Conservation (phyloP, 2,888 invertebrate species). For the Sarcophaga variegata region DNA sequence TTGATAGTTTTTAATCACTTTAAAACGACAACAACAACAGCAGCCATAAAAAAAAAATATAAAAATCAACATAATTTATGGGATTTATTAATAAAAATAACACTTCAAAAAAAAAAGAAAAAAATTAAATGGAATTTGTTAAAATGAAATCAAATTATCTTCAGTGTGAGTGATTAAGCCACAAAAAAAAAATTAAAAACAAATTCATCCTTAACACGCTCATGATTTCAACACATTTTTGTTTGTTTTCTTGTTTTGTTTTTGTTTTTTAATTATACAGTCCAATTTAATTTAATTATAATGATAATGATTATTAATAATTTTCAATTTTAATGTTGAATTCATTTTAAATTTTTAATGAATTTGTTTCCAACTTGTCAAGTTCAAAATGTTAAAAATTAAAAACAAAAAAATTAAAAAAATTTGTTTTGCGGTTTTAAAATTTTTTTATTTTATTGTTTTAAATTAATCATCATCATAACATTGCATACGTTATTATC, state of each 20-base stretch:
- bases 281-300: no score
- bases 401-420: conserved; percentile 27
- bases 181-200: no score
- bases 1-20: conserved; percentile 43
- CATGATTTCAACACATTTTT: no score
- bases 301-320: conserved; percentile 10
- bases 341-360: neutral
- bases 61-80: neutral
- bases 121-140: no score
- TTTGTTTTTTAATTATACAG: no score
- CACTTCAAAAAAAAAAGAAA: neutral
- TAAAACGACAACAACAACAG: neutral
- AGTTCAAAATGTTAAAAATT: conserved; percentile 38
- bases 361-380: conserved; percentile 30
- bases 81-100: conserved; percentile 4
- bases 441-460: conserved; percentile 16
- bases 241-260: no score
- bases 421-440: conserved; percentile 5
- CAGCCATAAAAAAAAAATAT: neutral
- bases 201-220: no score
- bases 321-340: neutral
- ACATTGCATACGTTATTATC: neutral
- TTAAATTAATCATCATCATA: conserved; percentile 31
- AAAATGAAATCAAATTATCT: no score
- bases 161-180: no score